Conservation (phyloP, 1,140 invertebrate species). For the Trichonephila inaurata region DNA sequence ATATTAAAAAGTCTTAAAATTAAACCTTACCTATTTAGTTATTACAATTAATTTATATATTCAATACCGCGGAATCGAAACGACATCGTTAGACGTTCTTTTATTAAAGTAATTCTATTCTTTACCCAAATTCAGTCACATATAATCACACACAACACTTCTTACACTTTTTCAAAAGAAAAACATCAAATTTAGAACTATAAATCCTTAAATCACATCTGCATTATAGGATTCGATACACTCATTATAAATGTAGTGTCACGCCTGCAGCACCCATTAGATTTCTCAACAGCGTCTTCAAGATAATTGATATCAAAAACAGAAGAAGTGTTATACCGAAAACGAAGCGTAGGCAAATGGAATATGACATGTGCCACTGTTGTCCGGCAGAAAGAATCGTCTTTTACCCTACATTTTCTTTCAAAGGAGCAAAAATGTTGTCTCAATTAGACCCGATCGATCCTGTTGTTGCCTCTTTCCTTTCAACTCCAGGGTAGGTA, state of each 20-base stretch:
- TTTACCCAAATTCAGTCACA: too few species aligned
- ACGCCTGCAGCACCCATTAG: background rate
- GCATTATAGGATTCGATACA: background rate
- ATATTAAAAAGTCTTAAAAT: too few species aligned
- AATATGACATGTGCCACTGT: slow-evolving; percentile 44
- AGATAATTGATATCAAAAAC: background rate
- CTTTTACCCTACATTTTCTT: slow-evolving; percentile 29
- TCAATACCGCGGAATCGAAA: too few species aligned
- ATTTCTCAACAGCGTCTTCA: background rate
- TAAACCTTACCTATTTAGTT: too few species aligned
- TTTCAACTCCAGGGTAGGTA: slow-evolving; percentile 33
- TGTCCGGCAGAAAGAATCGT: background rate
- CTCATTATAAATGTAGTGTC: background rate
- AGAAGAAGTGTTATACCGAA: background rate
- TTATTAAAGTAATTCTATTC: too few species aligned
- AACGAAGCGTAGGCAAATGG: background rate
- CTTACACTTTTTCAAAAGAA: background rate
- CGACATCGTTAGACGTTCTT: too few species aligned
- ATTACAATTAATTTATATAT: too few species aligned
- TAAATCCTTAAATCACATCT: background rate
- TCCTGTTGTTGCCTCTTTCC: slow-evolving; percentile 16
- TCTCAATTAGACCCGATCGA: slow-evolving; percentile 63
- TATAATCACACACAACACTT: too few species aligned
- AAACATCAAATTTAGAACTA: background rate
- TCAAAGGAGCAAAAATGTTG: slow-evolving; percentile 41